phyloP scores from a whole-genome alignment of 2,888 invertebrate species.

The Boloria euphrosyne region DNA sequence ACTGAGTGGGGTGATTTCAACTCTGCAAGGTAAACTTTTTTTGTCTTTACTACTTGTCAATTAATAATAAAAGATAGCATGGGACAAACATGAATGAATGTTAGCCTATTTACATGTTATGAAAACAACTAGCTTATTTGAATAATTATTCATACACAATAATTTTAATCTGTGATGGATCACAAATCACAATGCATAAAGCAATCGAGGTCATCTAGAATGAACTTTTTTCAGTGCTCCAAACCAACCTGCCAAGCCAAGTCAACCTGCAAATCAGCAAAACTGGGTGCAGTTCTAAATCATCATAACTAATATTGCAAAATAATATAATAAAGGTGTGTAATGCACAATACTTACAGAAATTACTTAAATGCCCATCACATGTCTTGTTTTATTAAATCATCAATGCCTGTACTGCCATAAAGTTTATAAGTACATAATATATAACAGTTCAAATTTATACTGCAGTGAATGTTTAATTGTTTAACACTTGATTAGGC shows the following conservation, averaged over 20 bases:
- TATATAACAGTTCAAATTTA: not conserved
- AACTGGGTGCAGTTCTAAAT: conserved; percentile 78
- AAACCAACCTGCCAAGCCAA: conserved; percentile 57
- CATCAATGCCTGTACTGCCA: conserved; percentile 24
- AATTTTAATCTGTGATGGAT: no score
- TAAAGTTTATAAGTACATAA: conserved; percentile 13
- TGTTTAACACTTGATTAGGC: not conserved
- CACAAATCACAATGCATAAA: no score
- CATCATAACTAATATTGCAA: conserved; percentile 1
- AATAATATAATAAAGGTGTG: conserved; percentile 57
- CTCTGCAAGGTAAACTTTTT: conserved; percentile 81
- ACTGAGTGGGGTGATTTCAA: conserved; percentile 92
- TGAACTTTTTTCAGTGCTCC: conserved; percentile 53
- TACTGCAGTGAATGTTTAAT: conserved; percentile 8
- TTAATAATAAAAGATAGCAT: no score
- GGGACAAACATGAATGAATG: no score
- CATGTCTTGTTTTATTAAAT: conserved; percentile 18
- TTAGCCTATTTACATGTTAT: no score
- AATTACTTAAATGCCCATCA: conserved; percentile 59
- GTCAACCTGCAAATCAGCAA: conserved; percentile 72
- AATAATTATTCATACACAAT: no score
- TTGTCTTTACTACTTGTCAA: no score
- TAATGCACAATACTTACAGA: conserved; percentile 73
- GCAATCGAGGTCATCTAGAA: no score
- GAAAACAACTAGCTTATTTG: no score